These are phyloP conservation scores for Meiosimyza decipiens DNA, from an alignment of 2,888 invertebrate species.

Conservation along the genomic window DNA sequence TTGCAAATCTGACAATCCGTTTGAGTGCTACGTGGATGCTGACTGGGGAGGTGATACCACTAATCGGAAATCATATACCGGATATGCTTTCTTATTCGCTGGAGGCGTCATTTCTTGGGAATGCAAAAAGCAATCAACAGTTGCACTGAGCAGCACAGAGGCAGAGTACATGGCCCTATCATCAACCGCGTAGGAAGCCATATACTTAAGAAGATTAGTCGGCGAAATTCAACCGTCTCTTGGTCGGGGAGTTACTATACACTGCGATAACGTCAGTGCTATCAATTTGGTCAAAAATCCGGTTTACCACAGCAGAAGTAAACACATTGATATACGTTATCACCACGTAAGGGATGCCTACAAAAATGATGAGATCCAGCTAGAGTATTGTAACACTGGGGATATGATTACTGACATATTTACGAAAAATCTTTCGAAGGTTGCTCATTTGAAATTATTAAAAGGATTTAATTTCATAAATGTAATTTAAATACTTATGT, in stretches of 20 bases:
- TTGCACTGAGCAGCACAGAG: conserved; percentile 28
- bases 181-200: conserved; percentile 23
- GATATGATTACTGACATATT: conserved; percentile 39
- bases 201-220: conserved; percentile 13
- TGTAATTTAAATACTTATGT: conserved; percentile 13
- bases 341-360: conserved; percentile 35
- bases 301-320: conserved; percentile 38
- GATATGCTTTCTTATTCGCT: conserved; percentile 28
- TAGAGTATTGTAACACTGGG: conserved; percentile 34
- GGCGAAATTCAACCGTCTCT: too few species aligned
- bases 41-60: conserved; percentile 40
- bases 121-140: conserved; percentile 40
- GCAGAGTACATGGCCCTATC: conserved; percentile 40
- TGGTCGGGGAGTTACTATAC: too few species aligned
- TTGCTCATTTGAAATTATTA: conserved; percentile 30
- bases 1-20: conserved; percentile 26
- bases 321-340: conserved; percentile 39
- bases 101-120: conserved; percentile 40
- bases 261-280: conserved; percentile 29
- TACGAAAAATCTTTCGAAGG: conserved; percentile 36
- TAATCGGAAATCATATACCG: conserved; percentile 41
- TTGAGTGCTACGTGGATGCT: conserved; percentile 40
- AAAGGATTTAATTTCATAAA: conserved; percentile 26
- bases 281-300: conserved; percentile 39
- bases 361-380: conserved; percentile 27